phyloP scores from a whole-genome alignment of 2,888 invertebrate genomes.

The Cenopis cana region DNA sequence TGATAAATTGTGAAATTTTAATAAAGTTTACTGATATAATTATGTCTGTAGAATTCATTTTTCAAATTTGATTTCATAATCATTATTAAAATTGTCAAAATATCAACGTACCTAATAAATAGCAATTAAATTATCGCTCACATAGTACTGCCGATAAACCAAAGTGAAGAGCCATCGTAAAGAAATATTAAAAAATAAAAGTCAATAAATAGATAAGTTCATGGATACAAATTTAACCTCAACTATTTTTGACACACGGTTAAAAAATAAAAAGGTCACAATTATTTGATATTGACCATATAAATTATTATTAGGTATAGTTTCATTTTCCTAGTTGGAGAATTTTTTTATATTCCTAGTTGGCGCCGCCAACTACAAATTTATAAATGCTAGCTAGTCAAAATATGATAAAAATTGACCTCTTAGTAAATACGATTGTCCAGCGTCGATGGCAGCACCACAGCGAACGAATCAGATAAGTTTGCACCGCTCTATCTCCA shows the following conservation, averaged over 20 bases:
- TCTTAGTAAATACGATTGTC: background rate
- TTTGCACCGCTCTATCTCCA: slow-evolving; percentile 60
- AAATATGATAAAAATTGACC: background rate
- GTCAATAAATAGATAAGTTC: background rate
- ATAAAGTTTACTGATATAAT: too few relatives aligned
- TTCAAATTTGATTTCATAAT: too few relatives aligned
- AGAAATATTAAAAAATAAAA: background rate
- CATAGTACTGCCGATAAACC: too few relatives aligned
- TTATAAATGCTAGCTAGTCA: background rate
- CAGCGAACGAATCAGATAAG: slow-evolving; percentile 5
- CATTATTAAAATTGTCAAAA: too few relatives aligned
- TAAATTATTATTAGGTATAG: slow-evolving; percentile 15
- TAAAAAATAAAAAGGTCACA: slow-evolving; percentile 15
- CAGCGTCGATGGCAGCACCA: slow-evolving; percentile 4
- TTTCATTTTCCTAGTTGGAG: background rate
- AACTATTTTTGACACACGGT: background rate
- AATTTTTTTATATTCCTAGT: background rate
- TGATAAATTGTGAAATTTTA: too few relatives aligned
- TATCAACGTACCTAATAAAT: too few relatives aligned
- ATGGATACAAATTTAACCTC: background rate
- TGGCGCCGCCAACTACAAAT: background rate
- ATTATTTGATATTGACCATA: slow-evolving; percentile 21
- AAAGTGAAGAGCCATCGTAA: too few relatives aligned
- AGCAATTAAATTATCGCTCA: too few relatives aligned
- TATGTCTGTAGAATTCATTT: too few relatives aligned